Conservation (phyloP, 1,140 invertebrate species). For the Drosophila hydei region DNA sequence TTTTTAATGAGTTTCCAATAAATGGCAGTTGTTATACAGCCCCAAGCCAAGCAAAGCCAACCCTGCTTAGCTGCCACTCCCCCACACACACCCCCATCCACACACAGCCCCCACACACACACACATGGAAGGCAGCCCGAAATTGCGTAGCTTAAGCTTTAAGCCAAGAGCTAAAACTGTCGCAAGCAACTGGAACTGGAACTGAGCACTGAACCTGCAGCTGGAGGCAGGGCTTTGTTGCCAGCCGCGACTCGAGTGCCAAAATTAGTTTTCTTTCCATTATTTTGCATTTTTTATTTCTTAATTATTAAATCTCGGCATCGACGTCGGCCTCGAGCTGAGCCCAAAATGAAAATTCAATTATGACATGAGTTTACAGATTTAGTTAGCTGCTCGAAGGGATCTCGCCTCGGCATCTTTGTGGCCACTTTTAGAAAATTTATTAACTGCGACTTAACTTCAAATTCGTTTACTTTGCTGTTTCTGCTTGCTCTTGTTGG, state of each 20-base stretch:
- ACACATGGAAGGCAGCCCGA: neutral
- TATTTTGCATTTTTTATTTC: conserved; percentile 31
- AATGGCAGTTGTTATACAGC: conserved; percentile 25
- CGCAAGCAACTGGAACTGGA: conserved; percentile 8
- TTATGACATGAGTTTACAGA: conserved; percentile 70
- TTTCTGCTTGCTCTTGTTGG: neutral
- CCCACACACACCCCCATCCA: neutral
- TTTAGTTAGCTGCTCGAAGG: conserved; percentile 10
- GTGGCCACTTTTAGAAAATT: conserved; percentile 43
- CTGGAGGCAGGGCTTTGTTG: conserved; percentile 22
- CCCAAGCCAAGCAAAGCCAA: neutral
- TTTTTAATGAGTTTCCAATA: conserved; percentile 78
- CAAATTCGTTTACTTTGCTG: conserved; percentile 40
- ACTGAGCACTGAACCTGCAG: neutral
- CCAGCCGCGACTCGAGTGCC: conserved; percentile 17
- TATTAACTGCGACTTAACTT: conserved; percentile 50
- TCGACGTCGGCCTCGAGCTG: conserved; percentile 24
- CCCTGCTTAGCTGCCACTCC: neutral
- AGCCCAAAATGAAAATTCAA: conserved; percentile 69
- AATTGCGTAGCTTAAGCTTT: conserved; percentile 48
- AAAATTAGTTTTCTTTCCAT: conserved; percentile 55
- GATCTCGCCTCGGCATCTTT: conserved; percentile 12
- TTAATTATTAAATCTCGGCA: conserved; percentile 56
- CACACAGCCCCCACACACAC: conserved; percentile 8
- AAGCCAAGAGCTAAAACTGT: conserved; percentile 25